phyloP scores from a whole-genome alignment of 2,797 vertebrate species.

The Strix occidentalis region DNA sequence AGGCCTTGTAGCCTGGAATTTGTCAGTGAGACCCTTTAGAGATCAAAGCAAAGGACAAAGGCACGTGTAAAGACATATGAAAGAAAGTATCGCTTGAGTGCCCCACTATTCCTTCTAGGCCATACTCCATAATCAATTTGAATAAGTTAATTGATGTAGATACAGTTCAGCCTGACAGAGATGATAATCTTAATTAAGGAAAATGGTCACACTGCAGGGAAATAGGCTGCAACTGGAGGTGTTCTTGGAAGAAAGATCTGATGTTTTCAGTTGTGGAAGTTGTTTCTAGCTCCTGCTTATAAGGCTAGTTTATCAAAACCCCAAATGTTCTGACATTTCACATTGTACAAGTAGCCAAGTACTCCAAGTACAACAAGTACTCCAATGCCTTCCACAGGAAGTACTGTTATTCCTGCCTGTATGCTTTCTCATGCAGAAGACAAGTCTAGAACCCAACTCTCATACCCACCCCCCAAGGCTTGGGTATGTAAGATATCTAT shows the following conservation, averaged over 20 bases:
- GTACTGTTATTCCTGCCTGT: background rate
- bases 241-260: background rate
- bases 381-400: background rate
- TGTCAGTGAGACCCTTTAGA: background rate
- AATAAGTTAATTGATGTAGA: constrained; percentile 35
- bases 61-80: background rate
- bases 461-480: fast-evolving
- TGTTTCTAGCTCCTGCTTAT: background rate
- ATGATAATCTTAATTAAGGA: constrained; percentile 25
- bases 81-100: background rate
- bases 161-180: constrained; percentile 17
- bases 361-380: too few relatives aligned
- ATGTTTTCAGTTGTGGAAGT: background rate
- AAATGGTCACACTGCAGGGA: background rate
- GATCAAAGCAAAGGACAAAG: constrained; percentile 8
- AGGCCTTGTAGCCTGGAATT: background rate
- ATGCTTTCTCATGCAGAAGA: background rate
- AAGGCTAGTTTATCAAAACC: background rate
- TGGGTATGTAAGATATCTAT: background rate
- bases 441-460: background rate
- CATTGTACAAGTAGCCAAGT: background rate
- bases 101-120: background rate
- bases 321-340: background rate
- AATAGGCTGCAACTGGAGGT: background rate
- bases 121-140: constrained; percentile 27